Evolutionary conservation across 2,888 invertebrate species (phyloP).

Genomic region (Cantharis nigra): DNA sequence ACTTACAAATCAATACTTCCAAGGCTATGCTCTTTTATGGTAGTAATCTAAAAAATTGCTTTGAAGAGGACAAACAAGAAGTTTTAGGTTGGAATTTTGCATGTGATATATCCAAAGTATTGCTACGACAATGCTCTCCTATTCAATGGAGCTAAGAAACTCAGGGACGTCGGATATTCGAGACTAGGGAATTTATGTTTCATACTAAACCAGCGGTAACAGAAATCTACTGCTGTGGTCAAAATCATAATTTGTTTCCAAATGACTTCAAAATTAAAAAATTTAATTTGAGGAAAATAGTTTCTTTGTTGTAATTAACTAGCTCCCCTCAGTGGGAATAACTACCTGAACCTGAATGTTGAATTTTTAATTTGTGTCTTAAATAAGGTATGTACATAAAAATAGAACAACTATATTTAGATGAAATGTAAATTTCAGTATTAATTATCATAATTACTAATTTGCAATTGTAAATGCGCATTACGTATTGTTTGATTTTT

Average conservation of each 20-base stretch:
- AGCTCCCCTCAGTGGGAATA: background rate
- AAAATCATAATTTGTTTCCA: background rate
- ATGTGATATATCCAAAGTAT: background rate
- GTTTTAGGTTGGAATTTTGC: too few relatives aligned
- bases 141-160: background rate
- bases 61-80: too few relatives aligned
- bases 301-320: background rate
- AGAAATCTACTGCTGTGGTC: background rate
- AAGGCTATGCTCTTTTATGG: too few relatives aligned
- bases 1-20: too few relatives aligned
- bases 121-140: background rate
- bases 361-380: background rate
- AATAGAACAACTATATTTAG: background rate
- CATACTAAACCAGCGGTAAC: background rate
- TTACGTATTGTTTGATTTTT: background rate
- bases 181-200: background rate
- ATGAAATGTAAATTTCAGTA: background rate
- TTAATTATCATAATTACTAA: background rate
- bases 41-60: too few relatives aligned
- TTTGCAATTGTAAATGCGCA: background rate
- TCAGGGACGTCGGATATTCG: background rate
- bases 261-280: background rate
- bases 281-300: background rate
- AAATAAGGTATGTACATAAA: background rate
- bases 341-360: background rate